phyloP scores from a whole-genome alignment of 1,140 invertebrate species.

The Hirudo medicinalis region DNA sequence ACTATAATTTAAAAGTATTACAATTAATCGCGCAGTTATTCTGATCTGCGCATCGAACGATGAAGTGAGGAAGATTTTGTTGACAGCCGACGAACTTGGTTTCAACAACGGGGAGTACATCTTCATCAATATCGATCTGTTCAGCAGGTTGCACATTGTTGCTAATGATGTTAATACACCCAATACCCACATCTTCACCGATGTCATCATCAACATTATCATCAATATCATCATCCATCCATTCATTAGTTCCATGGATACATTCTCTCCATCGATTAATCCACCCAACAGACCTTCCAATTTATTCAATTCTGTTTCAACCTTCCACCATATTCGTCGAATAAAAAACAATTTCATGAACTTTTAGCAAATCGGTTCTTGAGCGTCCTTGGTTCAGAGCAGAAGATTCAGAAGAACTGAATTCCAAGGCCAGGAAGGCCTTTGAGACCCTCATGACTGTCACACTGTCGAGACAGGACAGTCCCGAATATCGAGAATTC shows the following conservation, averaged over 20 bases:
- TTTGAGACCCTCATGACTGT: constrained; percentile 80
- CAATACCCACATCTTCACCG: no score
- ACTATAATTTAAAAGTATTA: neutral
- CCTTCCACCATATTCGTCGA: no score
- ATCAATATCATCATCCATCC: neutral
- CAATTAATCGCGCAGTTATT: constrained; percentile 55
- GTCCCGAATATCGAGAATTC: constrained; percentile 46
- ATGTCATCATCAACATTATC: neutral
- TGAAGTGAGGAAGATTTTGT: constrained; percentile 46
- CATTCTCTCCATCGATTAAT: neutral
- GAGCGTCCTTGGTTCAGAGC: constrained; percentile 57
- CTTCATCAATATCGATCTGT: constrained; percentile 92
- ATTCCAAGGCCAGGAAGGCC: constrained; percentile 68
- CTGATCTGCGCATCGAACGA: constrained; percentile 78
- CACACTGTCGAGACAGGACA: constrained; percentile 65
- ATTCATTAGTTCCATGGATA: neutral
- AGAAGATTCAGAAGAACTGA: constrained; percentile 62
- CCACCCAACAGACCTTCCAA: neutral
- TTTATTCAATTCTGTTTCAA: neutral
- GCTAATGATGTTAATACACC: neutral
- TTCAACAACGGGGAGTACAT: constrained; percentile 83
- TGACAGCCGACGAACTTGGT: constrained; percentile 35
- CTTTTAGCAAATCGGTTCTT: constrained; percentile 43
- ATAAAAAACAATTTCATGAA: no score
- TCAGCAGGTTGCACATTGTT: constrained; percentile 59